Evolutionary conservation across 37 sponge, comb jelly and placozoan species (phyloP).

Genomic region (Tethya wilhelma): DNA sequence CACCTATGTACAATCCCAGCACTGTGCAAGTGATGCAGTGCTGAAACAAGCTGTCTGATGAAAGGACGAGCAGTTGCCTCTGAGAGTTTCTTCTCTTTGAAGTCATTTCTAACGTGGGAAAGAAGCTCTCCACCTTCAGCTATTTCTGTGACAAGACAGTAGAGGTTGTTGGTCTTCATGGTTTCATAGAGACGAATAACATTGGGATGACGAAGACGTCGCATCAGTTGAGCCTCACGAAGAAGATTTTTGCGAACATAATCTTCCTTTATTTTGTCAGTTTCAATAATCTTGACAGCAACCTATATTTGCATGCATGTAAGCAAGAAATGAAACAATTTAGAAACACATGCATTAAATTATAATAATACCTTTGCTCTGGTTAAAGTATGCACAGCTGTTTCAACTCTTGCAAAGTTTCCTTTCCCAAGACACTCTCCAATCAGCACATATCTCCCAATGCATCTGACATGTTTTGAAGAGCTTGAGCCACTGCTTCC

Average conservation of each 20-base stretch:
- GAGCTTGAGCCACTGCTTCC: conserved; percentile 53
- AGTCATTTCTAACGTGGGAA: conserved; percentile 84
- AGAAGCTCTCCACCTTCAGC: conserved; percentile 97
- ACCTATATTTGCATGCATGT: conserved; percentile 61
- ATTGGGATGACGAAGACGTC: conserved; percentile 93
- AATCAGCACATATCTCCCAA: conserved; percentile 91
- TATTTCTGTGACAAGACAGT: conserved; percentile 94
- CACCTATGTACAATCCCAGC: conserved; percentile 94
- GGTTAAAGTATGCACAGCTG: conserved; percentile 89
- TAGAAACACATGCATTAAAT: neutral
- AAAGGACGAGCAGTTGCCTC: conserved; percentile 87
- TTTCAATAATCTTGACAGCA: conserved; percentile 97
- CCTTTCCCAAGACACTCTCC: conserved; percentile 94
- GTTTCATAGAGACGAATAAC: conserved; percentile 98
- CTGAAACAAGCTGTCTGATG: conserved; percentile 91
- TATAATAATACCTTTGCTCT: conserved; percentile 76
- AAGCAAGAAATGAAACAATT: neutral
- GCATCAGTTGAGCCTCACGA: conserved; percentile 93
- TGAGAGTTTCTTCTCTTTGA: conserved; percentile 77
- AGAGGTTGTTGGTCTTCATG: conserved; percentile 92
- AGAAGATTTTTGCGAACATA: conserved; percentile 94
- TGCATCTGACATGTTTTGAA: conserved; percentile 86
- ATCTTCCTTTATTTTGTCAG: conserved; percentile 94
- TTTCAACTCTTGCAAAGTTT: conserved; percentile 97
- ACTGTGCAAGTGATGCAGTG: conserved; percentile 86